A percentile compares a stretch with the other conserved stretches of the same genome.
phyloP scores from a whole-genome alignment of 2,113 vertebrate genomes.

The Blennius ocellaris region DNA sequence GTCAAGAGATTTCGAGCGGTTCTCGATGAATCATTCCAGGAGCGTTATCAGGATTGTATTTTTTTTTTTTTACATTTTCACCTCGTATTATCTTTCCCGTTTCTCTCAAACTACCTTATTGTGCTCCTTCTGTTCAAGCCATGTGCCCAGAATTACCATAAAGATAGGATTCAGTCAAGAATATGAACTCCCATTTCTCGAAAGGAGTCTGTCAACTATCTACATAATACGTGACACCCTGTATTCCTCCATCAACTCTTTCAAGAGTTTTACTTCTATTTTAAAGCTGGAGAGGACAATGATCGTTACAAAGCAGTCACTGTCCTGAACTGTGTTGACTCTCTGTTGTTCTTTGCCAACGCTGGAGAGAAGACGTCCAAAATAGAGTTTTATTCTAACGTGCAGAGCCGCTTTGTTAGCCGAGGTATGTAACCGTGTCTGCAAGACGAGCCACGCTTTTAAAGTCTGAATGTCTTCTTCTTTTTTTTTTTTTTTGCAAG shows the following conservation, averaged over 20 bases:
- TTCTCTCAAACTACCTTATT: background rate
- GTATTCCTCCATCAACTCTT: too few species aligned
- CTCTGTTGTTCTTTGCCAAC: background rate
- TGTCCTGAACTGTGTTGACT: background rate
- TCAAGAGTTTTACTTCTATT: too few species aligned
- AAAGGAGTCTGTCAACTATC: background rate
- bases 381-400: too few species aligned
- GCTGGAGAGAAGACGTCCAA: background rate
- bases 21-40: conserved; percentile 31
- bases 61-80: background rate
- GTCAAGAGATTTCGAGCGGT: background rate
- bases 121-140: background rate
- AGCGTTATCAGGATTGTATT: background rate
- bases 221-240: too few species aligned
- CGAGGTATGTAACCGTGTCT: too few species aligned
- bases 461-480: too few species aligned
- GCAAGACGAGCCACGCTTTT: too few species aligned
- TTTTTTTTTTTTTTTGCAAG: too few species aligned
- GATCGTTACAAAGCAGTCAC: background rate
- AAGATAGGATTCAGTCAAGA: too few species aligned
- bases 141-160: conserved; percentile 4
- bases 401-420: too few species aligned
- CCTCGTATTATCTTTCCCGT: background rate
- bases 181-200: background rate
- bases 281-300: too few species aligned